Percentiles rank a stretch among this genome's conserved stretches.
phyloP scores from a whole-genome alignment of 1,140 invertebrate species.

The Phocides pigmalion region DNA sequence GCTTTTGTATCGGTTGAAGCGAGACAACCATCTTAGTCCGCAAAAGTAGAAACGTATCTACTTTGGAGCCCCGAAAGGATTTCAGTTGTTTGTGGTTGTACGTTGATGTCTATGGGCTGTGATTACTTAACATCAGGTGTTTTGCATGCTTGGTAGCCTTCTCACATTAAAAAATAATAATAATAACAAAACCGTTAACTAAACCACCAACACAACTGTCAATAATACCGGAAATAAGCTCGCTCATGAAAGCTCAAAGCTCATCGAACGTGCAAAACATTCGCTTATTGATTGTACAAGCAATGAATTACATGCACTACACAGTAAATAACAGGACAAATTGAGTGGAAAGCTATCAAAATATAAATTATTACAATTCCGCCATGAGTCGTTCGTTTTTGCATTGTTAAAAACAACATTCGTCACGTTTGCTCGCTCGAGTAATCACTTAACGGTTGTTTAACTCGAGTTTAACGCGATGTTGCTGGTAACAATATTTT shows the following conservation, averaged over 20 bases:
- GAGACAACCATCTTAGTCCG: no score
- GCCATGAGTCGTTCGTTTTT: slow-evolving; percentile 30
- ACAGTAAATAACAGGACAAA: slow-evolving; percentile 37
- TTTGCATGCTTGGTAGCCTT: no score
- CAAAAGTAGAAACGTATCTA: no score
- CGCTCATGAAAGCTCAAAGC: not conserved
- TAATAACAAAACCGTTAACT: no score
- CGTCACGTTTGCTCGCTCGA: slow-evolving; percentile 28
- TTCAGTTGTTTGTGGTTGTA: no score
- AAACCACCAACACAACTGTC: no score
- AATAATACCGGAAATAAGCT: not conserved
- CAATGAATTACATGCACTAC: slow-evolving; percentile 39
- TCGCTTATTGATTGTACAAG: slow-evolving; percentile 34
- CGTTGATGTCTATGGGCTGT: no score
- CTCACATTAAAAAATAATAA: no score
- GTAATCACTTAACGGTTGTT: slow-evolving; percentile 28
- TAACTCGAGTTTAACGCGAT: slow-evolving; percentile 12
- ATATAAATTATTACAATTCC: slow-evolving; percentile 34
- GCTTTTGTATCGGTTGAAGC: no score
- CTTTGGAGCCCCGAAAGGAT: no score
- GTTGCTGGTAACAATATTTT: no score
- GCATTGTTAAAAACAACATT: slow-evolving; percentile 35
- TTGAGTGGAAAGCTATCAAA: slow-evolving; percentile 40
- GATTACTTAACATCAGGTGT: no score
- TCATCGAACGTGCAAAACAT: slow-evolving; percentile 17